Conservation (phyloP, 2,888 invertebrate species). For the Myopa testacea region DNA sequence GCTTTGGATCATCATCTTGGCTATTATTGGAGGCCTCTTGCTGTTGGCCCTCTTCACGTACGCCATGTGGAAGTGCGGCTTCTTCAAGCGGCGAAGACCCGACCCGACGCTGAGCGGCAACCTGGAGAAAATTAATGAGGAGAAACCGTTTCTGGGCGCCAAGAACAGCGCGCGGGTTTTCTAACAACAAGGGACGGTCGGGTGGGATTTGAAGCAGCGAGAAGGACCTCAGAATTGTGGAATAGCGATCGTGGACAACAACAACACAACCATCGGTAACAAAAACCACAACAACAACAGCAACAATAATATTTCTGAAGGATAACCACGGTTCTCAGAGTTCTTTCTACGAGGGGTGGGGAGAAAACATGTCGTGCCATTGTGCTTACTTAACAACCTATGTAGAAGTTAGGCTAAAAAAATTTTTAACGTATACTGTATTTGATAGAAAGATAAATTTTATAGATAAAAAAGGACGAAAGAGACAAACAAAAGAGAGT, state of each 20-base stretch:
- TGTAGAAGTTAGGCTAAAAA: constrained; percentile 21
- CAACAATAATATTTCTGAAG: constrained; percentile 41
- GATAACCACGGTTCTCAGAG: not conserved
- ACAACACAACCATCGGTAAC: constrained; percentile 39
- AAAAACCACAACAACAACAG: constrained; percentile 2
- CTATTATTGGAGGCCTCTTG: constrained; percentile 85
- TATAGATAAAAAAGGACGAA: not conserved
- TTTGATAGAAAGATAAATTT: no score
- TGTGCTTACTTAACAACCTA: constrained; percentile 39
- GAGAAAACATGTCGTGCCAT: constrained; percentile 44
- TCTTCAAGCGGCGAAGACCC: constrained; percentile 87
- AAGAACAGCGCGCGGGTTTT: constrained; percentile 61
- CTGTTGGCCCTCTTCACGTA: constrained; percentile 84
- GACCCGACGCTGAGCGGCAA: constrained; percentile 86
- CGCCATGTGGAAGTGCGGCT: constrained; percentile 88
- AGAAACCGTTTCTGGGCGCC: constrained; percentile 72
- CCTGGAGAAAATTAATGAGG: constrained; percentile 80
- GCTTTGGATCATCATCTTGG: constrained; percentile 87
- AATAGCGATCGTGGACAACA: constrained; percentile 40
- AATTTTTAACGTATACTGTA: not conserved
- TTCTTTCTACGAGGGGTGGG: not conserved
- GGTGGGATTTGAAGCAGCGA: constrained; percentile 60
- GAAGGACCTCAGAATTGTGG: constrained; percentile 52
- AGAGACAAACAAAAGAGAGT: not conserved
- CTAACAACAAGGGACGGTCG: constrained; percentile 66